Conservation (phyloP, 2,113 vertebrate species). For the Chrysochloris asiatica region DNA sequence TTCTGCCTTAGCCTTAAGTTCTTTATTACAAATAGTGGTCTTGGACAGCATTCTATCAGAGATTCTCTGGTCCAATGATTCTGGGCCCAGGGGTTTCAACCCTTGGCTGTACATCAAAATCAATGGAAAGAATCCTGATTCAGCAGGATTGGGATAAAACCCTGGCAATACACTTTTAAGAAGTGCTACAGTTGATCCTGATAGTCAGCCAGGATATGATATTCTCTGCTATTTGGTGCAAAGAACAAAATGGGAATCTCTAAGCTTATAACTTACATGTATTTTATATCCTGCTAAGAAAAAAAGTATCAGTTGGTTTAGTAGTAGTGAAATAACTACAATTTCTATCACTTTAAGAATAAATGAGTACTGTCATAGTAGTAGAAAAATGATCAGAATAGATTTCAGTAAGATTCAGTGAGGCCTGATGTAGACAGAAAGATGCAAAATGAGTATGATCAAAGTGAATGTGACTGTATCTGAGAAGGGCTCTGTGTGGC, state of each 20-base stretch:
- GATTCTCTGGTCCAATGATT: slow-evolving; percentile 7
- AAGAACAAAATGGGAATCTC: slow-evolving; percentile 7
- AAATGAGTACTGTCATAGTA: neutral
- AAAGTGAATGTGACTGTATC: neutral
- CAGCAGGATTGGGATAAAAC: neutral
- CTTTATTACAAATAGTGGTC: neutral
- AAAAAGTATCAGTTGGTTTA: neutral
- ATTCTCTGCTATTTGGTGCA: slow-evolving; percentile 1
- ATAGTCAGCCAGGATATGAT: neutral
- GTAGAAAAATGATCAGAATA: neutral
- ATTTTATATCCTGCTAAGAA: slow-evolving; percentile 9
- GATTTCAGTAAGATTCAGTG: neutral
- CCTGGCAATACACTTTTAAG: neutral
- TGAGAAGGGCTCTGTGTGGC: neutral
- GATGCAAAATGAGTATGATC: neutral
- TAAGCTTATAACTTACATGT: neutral
- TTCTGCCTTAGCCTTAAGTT: slow-evolving; percentile 6
- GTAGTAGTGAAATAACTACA: neutral
- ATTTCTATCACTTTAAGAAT: neutral
- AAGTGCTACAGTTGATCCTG: neutral
- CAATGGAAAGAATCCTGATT: slow-evolving; percentile 7
- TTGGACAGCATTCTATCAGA: neutral
- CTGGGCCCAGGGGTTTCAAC: neutral
- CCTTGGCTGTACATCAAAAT: slow-evolving; percentile 5
- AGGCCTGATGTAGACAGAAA: neutral